Conservation (phyloP, 2,888 invertebrate genomes). For the Buathra laborator region DNA sequence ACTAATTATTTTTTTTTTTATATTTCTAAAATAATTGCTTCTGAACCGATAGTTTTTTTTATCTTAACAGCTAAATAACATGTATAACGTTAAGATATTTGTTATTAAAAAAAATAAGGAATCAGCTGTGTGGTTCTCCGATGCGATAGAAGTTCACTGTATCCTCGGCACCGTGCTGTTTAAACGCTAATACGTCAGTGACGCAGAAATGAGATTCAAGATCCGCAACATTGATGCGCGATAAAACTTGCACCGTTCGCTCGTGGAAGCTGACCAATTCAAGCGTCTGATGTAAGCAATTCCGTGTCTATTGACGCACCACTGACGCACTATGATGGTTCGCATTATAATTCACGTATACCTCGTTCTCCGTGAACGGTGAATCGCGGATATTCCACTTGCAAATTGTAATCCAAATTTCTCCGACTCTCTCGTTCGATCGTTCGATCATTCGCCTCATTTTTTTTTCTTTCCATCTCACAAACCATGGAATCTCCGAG, state of each 20-base stretch:
- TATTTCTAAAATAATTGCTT: too few relatives aligned
- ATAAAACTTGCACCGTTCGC: neutral
- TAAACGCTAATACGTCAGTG: too few relatives aligned
- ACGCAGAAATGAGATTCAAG: too few relatives aligned
- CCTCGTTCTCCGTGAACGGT: neutral
- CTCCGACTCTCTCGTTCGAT: neutral
- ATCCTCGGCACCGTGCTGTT: too few relatives aligned
- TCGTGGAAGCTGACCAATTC: constrained; percentile 37
- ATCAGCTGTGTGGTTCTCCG: too few relatives aligned
- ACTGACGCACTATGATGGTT: too few relatives aligned
- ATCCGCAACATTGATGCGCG: neutral
- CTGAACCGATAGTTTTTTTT: too few relatives aligned
- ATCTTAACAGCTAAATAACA: too few relatives aligned
- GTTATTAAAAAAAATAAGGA: too few relatives aligned
- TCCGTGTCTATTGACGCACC: constrained; percentile 13
- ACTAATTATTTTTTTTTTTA: too few relatives aligned
- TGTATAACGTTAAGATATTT: too few relatives aligned
- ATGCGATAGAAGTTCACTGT: too few relatives aligned
- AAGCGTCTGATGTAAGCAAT: constrained; percentile 55
- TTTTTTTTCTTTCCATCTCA: neutral
- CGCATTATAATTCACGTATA: neutral
- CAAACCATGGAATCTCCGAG: constrained; percentile 19
- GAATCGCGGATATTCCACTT: neutral
- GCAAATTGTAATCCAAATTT: neutral
- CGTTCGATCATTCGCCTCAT: neutral